phyloP scores from a whole-genome alignment of 2,113 vertebrate genomes.

The Nasalis larvatus region DNA sequence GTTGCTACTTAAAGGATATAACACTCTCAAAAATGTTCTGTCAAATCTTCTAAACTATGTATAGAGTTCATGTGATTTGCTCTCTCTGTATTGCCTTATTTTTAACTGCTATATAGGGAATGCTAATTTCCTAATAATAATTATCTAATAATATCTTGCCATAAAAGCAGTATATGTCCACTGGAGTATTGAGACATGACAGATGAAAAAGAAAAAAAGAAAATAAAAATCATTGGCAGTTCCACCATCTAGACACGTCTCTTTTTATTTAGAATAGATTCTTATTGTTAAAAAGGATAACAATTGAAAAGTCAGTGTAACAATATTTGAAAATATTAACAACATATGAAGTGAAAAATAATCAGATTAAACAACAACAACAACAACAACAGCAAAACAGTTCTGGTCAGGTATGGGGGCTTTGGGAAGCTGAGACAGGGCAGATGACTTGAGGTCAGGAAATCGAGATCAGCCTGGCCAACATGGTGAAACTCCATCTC shows the following conservation, averaged over 20 bases:
- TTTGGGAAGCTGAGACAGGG: too few species aligned
- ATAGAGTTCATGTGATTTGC: neutral
- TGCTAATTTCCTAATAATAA: neutral
- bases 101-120: neutral
- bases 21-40: neutral
- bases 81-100: neutral
- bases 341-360: neutral
- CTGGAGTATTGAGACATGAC: neutral
- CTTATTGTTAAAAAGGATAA: neutral
- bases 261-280: neutral
- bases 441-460: too few species aligned
- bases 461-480: too few species aligned
- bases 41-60: neutral
- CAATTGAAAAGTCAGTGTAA: neutral
- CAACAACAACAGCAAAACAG: neutral
- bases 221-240: neutral
- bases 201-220: neutral
- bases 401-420: too few species aligned
- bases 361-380: neutral
- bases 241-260: neutral
- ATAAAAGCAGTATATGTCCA: neutral
- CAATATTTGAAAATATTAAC: neutral
- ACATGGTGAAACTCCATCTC: too few species aligned
- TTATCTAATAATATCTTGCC: neutral
- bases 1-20: neutral